phyloP scores from a whole-genome alignment of 35 echinoderm and acorn worm genomes.

The Amphiura filiformis region DNA sequence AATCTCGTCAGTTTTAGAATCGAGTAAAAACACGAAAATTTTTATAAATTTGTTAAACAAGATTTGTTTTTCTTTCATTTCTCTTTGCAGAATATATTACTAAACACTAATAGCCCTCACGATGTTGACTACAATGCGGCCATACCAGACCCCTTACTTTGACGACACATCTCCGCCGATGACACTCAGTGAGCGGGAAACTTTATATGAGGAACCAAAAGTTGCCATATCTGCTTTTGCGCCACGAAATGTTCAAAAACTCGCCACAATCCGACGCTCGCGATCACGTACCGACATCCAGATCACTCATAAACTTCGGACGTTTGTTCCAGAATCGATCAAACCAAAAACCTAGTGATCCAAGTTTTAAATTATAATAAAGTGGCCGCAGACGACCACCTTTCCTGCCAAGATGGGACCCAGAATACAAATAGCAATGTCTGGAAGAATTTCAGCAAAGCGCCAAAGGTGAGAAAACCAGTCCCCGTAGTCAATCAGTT shows the following conservation, averaged over 20 bases:
- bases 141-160: constrained; percentile 40
- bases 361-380: constrained; percentile 76
- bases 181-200: constrained; percentile 66
- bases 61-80: too few relatives aligned
- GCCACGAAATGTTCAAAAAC: constrained; percentile 54
- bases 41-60: too few relatives aligned
- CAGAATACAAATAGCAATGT: constrained; percentile 90
- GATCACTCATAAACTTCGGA: constrained; percentile 77
- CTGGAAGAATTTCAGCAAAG: constrained; percentile 88
- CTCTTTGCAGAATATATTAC: too few relatives aligned
- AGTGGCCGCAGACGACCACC: constrained; percentile 58
- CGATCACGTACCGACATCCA: constrained; percentile 61
- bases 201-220: constrained; percentile 27
- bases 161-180: constrained; percentile 39
- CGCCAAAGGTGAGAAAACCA: constrained; percentile 38
- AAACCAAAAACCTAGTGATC: constrained; percentile 54
- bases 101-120: too few relatives aligned
- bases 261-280: constrained; percentile 30
- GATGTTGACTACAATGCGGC: too few relatives aligned
- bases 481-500: constrained; percentile 30
- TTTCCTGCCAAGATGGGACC: constrained; percentile 86
- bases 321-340: constrained; percentile 57
- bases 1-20: too few relatives aligned
- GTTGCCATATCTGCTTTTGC: constrained; percentile 58
- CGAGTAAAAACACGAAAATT: too few relatives aligned